A percentile compares a stretch with the other conserved stretches of the same genome.
phyloP scores from a whole-genome alignment of 2,888 invertebrate species.

The Coremacera marginata region DNA sequence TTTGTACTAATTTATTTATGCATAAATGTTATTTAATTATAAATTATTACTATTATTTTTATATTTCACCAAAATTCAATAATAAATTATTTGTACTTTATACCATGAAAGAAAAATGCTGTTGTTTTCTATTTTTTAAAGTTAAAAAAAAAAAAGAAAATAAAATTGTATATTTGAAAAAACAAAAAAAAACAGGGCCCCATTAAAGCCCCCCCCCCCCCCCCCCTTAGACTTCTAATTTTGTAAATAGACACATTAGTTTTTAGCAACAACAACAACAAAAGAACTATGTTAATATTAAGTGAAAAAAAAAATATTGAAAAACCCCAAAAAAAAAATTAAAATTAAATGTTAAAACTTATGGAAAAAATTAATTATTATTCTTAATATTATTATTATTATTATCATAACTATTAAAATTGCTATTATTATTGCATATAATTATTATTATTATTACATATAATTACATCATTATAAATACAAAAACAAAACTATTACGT shows the following conservation, averaged over 20 bases:
- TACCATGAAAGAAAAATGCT: conserved; percentile 31
- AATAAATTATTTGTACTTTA: background rate
- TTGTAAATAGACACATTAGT: conserved; percentile 30
- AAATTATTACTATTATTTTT: conserved; percentile 7
- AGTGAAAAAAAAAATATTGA: conserved; percentile 43
- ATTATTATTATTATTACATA: conserved; percentile 34
- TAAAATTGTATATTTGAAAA: background rate
- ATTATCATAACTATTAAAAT: conserved; percentile 33
- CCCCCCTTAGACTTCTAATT: conserved; percentile 8
- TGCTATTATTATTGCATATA: conserved; percentile 52
- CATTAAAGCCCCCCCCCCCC: background rate
- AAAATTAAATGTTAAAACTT: conserved; percentile 19
- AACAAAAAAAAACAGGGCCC: background rate
- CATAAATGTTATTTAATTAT: conserved; percentile 29
- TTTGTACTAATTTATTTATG: conserved; percentile 15
- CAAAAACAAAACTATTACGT: conserved; percentile 38
- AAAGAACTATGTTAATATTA: conserved; percentile 38
- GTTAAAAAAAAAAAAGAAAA: conserved; percentile 35
- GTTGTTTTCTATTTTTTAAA: conserved; percentile 63
- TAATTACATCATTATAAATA: conserved; percentile 24
- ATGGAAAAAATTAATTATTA: conserved; percentile 51
- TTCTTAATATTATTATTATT: conserved; percentile 54
- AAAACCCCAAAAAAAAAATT: conserved; percentile 47
- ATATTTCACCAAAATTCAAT: conserved; percentile 21
- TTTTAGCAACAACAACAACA: background rate